Evolutionary conservation across 2,113 vertebrate genomes (phyloP), one percentile per base, ranked within the genome.

Genomic region (Catharus bicknelli): DNA sequence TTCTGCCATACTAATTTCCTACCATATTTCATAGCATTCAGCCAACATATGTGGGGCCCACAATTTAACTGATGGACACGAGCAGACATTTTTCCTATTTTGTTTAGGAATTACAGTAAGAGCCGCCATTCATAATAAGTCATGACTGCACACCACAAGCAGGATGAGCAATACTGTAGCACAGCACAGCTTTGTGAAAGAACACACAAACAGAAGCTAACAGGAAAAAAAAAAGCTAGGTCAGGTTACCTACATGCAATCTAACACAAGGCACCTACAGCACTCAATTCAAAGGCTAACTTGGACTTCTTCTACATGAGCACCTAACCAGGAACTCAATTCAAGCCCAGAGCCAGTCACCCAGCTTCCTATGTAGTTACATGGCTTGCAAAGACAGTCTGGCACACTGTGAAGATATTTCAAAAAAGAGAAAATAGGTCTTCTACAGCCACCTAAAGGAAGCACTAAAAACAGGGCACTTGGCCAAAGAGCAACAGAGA

Each of bases 391-490:
- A 50, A 70, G 13, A 66, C 2, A 68, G 12, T 16, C 29, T 16
- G 3, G 29, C 7, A 29, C 21, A 42, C 29, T 16, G 4, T 6
- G 64, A 82, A 55, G 5, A 3, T 20, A 38, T 29, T 47, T 48
- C 38, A 38, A 5, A 32, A 55, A 25, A 17, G 5, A 10, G 4
- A 57, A 58, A 43, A 38, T 0, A 1, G 7, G 23, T 53, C n/a
- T 76, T 76, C 40, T 36, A 76, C 9, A 86, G 45, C 16, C 63
- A 80, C 23, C 13, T 47, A 76, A 77, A 75, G 27, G 20, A 47
- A 73, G 62, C 6, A 70, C 10, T 38, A 58, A 42, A 81, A 86
- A 32, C 5, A 51, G 21, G 4, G 19, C 16, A 43, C 29, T 32
- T 67, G 61, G 58, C 22, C 34, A 34, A 45, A 77, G 42, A 82